These are phyloP conservation scores for Ectropis grisescens DNA, from an alignment of 1,140 invertebrate species.

Conservation along the genomic window DNA sequence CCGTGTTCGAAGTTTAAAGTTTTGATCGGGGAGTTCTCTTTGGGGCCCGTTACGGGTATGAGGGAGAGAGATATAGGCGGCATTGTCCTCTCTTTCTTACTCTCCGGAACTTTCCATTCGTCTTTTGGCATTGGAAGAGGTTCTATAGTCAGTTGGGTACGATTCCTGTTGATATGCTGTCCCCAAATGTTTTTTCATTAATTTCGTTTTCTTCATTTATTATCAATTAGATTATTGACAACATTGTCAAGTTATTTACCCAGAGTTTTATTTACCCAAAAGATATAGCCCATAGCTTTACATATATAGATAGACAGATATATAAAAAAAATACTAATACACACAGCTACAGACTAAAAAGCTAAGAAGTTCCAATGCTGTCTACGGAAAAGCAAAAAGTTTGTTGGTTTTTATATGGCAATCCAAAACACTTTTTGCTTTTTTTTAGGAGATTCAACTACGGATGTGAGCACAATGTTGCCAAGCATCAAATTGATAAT, in stretches of 20 bases:
- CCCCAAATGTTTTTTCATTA: constrained; percentile 41
- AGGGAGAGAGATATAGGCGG: constrained; percentile 61
- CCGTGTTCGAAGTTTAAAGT: constrained; percentile 31
- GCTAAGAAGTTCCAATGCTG: constrained; percentile 36
- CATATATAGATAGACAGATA: constrained; percentile 36
- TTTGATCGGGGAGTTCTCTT: constrained; percentile 47
- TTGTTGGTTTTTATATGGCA: constrained; percentile 19
- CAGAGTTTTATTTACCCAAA: constrained; percentile 20
- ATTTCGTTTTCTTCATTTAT: constrained; percentile 36
- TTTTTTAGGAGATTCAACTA: constrained; percentile 44
- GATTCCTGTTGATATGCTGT: constrained; percentile 66
- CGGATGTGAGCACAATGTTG: constrained; percentile 65
- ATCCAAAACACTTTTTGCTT: constrained; percentile 41
- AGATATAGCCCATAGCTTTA: too few relatives aligned
- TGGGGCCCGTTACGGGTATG: constrained; percentile 47
- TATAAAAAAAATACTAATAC: constrained; percentile 31
- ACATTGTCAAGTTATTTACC: constrained; percentile 57
- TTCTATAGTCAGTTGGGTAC: constrained; percentile 60
- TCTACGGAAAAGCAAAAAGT: constrained; percentile 56
- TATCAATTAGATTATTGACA: constrained; percentile 65
- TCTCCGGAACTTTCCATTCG: constrained; percentile 57
- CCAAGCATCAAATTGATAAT: constrained; percentile 70
- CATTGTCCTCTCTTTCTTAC: constrained; percentile 47
- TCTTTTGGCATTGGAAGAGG: constrained; percentile 41
- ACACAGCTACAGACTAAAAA: constrained; percentile 49